Evolutionary conservation across 1,140 invertebrate species (phyloP), one percentile per base, ranked within the genome.

Genomic region (Phthorimaea operculella): DNA sequence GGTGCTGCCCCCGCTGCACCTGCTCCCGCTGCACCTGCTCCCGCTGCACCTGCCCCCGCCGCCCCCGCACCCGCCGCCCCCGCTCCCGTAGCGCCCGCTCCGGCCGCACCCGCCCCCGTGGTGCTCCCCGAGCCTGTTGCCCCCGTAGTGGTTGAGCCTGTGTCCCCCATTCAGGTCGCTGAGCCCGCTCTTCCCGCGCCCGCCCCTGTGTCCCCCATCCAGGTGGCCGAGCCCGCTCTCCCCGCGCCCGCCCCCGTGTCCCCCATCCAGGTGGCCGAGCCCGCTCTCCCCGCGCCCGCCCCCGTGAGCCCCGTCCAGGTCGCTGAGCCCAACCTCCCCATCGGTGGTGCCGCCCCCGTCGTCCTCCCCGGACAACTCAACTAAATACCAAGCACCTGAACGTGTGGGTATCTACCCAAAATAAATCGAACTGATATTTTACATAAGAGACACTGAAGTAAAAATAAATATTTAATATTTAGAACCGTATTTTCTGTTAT

Each of bases 271-370:
- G 45, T 62, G 34, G 59, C n/a, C 8, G 36, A 12, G 0, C 54
- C 54, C n/a, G 42, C 34, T 28, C 55, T 55, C 10, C 60, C 60
- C 55, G 59, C 60, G 42, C 50, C 59, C 56, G 51, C 52, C 59
- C 58, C 51, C 54, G 14, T 54, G 39, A 51, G 15, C 21, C 45
- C 57, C 21, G 49, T n/a, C 36, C 14, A 14, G n/a, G 14, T 15
- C 44, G 47, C 8, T 44, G 58, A 49, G 17, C 18, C 53, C 50
- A 33, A 51, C 34, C 18, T 36, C 8, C 48, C 49, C 15, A 52
- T 34, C 6, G 52, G 51, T 11, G 10, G 21, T 9, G 17, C 33
- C 54, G 8, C 2, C 4, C 39, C 53, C 45, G 54, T 39, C n/a
- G 21, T 18, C 14, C 44, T 55, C 14, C 54, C 54, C 10, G 54